Percentiles rank a stretch among this genome's conserved stretches.
phyloP scores from a whole-genome alignment of 2,797 vertebrate genomes.

The Channa striata region DNA sequence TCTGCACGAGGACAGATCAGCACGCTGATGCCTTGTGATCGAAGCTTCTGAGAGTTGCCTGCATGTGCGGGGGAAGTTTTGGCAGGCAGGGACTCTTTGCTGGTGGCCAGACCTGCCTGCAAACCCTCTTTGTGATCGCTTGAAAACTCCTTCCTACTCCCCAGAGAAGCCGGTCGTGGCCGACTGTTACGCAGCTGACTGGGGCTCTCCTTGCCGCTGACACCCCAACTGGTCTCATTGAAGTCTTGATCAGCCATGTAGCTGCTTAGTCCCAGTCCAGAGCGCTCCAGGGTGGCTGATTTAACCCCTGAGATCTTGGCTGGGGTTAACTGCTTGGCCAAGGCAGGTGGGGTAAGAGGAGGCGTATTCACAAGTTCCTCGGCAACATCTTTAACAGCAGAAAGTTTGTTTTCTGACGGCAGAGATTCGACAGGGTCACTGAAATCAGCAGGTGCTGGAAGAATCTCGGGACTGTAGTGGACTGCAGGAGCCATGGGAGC shows the following conservation, averaged over 20 bases:
- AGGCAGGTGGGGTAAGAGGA: constrained; percentile 16
- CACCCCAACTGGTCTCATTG: neutral
- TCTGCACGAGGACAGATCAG: constrained; percentile 87
- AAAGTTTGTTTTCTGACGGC: neutral
- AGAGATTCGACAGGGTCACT: constrained; percentile 34
- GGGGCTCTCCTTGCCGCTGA: constrained; percentile 12
- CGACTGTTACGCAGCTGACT: constrained; percentile 74
- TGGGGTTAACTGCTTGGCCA: constrained; percentile 33
- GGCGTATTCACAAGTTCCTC: neutral
- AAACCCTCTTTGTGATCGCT: constrained; percentile 25
- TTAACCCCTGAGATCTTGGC: constrained; percentile 74
- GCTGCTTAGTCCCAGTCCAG: constrained; percentile 81
- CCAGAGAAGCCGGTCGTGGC: constrained; percentile 85
- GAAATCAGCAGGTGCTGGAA: constrained; percentile 70
- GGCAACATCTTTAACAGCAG: constrained; percentile 19
- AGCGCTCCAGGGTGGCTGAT: constrained; percentile 88
- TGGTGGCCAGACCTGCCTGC: constrained; percentile 22
- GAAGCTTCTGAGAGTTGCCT: constrained; percentile 76
- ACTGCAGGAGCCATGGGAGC: constrained; percentile 5
- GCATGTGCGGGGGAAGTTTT: constrained; percentile 64
- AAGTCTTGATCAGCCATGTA: constrained; percentile 32
- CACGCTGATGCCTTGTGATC: constrained; percentile 89
- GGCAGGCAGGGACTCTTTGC: constrained; percentile 56
- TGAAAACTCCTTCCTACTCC: constrained; percentile 83
- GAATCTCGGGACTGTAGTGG: constrained; percentile 24